Percentiles rank a stretch among this genome's conserved stretches.
These are phyloP conservation scores for Nephila pilipes DNA, from an alignment of 1,140 invertebrate species.

Conservation along the genomic window DNA sequence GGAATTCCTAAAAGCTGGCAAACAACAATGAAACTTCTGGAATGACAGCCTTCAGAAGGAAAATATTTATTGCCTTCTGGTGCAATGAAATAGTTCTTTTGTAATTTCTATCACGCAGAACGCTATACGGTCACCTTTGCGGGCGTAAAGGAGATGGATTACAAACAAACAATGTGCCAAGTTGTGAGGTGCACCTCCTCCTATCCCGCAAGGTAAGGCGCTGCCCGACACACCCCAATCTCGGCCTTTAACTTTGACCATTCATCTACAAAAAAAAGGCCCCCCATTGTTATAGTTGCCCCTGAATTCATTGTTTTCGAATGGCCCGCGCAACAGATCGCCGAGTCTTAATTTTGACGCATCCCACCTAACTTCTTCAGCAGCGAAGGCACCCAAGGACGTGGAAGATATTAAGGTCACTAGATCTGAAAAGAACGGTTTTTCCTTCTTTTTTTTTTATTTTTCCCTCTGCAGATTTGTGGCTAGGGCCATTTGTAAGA, in stretches of 20 bases:
- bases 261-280: not conserved
- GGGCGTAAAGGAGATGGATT: not conserved
- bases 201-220: constrained; percentile 24
- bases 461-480: not conserved
- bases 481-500: not conserved
- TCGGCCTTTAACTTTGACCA: constrained; percentile 17
- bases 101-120: not conserved
- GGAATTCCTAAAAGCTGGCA: not conserved
- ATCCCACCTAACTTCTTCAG: not conserved
- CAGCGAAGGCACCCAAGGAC: not conserved
- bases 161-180: not conserved
- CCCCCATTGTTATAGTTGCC: not conserved
- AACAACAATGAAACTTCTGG: not conserved
- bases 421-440: not conserved
- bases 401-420: not conserved
- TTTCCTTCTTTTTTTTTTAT: not conserved
- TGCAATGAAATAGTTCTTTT: not conserved
- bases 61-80: not conserved
- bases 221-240: not conserved
- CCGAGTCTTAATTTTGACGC: not conserved
- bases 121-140: not conserved
- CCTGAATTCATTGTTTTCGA: constrained; percentile 20
- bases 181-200: not conserved
- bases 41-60: constrained; percentile 16
- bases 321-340: not conserved